Conservation (phyloP, 1,140 invertebrate genomes). For the Pachyrhynchus sulphureomaculatus region DNA sequence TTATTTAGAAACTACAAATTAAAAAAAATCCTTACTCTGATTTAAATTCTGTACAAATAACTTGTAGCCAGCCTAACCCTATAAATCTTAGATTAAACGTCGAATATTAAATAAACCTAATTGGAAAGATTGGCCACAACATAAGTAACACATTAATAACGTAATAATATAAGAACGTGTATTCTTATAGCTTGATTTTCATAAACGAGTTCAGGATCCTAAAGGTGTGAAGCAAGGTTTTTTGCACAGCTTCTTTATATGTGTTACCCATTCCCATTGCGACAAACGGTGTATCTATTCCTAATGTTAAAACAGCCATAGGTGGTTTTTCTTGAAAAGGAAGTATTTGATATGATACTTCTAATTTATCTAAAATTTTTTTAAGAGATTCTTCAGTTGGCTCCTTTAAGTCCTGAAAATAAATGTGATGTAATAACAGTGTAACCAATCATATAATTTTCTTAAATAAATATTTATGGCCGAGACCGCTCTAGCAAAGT, state of each 20-base stretch:
- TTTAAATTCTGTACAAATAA: no score
- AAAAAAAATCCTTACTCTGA: no score
- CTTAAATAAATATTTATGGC: no score
- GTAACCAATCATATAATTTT: no score
- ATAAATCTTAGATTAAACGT: no score
- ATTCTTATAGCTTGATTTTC: constrained; percentile 20
- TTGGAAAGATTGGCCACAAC: no score
- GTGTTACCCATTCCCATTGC: constrained; percentile 27
- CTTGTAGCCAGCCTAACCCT: no score
- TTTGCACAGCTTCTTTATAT: constrained; percentile 23
- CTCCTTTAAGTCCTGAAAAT: constrained; percentile 33
- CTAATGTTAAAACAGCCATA: constrained; percentile 29
- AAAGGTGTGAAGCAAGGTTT: constrained; percentile 28
- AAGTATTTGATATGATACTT: constrained; percentile 27
- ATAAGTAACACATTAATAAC: no score
- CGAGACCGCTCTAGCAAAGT: no score
- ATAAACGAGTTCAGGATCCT: constrained; percentile 22
- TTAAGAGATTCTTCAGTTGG: constrained; percentile 30
- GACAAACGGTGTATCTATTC: constrained; percentile 37
- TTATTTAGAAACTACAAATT: no score
- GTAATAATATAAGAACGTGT: no score
- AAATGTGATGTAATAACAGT: background rate
- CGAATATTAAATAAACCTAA: no score
- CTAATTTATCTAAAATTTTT: constrained; percentile 34
- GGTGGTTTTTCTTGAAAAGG: constrained; percentile 30